Base-by-base conservation (phyloP, 2,888 invertebrate species). In the Melinaea menophilus region DNA sequence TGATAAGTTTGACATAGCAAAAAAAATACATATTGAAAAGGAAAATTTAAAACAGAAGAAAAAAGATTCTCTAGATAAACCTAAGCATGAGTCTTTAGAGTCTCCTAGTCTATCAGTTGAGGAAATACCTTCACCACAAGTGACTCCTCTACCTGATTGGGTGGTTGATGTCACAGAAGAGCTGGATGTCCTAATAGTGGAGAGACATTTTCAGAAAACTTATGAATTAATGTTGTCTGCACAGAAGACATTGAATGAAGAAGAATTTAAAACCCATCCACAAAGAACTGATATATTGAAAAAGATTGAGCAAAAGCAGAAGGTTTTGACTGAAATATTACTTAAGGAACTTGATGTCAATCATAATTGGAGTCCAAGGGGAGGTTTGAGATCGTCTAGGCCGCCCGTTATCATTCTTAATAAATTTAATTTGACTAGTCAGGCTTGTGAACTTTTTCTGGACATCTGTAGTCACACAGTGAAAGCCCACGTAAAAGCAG, bases 121-220 rank as follows among this genome's bases (percentile, higher is more conserved):
- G 62, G 91, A 91, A 67, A 65, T 86, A 61, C 87, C 81, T 34
- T 88, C 88, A 46, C 88, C 88, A 9, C 88, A 88, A 71, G 74
- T 85, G 48, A 71, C 82, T 37, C 79, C 84, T 4, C 69, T 91
- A 55, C 96, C 97, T 0, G 97, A 97, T 77, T 99, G 98, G 98
- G 85, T 99, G 61, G 86, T 94, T 63, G 98, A 98, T 83, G 94
- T 97, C 3, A 95, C 97, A 1, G 99, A 99, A 82, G 98, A 99
- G 84, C 90, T 99, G 61, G 98, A 99, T 90, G 98, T 98, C 12
- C 94, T 95, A 74, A 96, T 99, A 71, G 99, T 98, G 0, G 98
- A 99, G 85, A 93, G 99, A 73, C 97, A 98, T 84, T 99, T 99
- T 79, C 97, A 98, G 82, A 97, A 96, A 78, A 98, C 98, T 1